Evolutionary conservation across 2,888 invertebrate genomes (phyloP).

Genomic region (Drosophila ustulata): DNA sequence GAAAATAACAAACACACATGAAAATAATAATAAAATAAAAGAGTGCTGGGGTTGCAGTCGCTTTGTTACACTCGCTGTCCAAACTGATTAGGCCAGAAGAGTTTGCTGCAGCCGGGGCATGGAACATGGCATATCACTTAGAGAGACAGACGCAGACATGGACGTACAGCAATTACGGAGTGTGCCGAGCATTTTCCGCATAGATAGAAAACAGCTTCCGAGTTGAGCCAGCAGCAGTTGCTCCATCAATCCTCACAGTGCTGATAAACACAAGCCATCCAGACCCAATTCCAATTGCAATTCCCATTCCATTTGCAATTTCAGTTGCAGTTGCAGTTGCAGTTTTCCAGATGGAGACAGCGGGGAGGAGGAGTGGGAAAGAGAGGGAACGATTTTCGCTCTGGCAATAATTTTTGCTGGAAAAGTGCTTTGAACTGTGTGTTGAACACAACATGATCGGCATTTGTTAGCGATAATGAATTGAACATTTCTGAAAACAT

Average conservation of each 20-base stretch:
- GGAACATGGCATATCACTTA: constrained; percentile 76
- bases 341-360: constrained; percentile 21
- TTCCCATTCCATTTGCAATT: constrained; percentile 48
- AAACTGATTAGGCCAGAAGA: constrained; percentile 31
- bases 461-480: constrained; percentile 82
- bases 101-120: constrained; percentile 30
- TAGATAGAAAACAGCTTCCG: constrained; percentile 64
- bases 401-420: constrained; percentile 73
- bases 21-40: constrained; percentile 4
- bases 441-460: constrained; percentile 81
- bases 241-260: constrained; percentile 41
- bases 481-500: constrained; percentile 81
- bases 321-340: constrained; percentile 24
- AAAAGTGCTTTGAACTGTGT: constrained; percentile 79
- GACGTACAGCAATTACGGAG: constrained; percentile 57
- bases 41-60: constrained; percentile 8
- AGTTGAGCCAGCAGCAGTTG: constrained; percentile 36
- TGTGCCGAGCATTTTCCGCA: constrained; percentile 30
- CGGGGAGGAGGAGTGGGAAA: constrained; percentile 13
- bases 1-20: constrained; percentile 14
- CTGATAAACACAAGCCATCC: constrained; percentile 44
- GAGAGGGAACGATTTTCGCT: constrained; percentile 26
- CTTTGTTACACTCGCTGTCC: constrained; percentile 10
- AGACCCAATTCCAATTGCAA: constrained; percentile 43
- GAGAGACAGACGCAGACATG: constrained; percentile 8